Evolutionary conservation across 2,888 invertebrate genomes (phyloP), one percentile per base, ranked within the genome.

Genomic region (Pristionchus arcanus): DNA sequence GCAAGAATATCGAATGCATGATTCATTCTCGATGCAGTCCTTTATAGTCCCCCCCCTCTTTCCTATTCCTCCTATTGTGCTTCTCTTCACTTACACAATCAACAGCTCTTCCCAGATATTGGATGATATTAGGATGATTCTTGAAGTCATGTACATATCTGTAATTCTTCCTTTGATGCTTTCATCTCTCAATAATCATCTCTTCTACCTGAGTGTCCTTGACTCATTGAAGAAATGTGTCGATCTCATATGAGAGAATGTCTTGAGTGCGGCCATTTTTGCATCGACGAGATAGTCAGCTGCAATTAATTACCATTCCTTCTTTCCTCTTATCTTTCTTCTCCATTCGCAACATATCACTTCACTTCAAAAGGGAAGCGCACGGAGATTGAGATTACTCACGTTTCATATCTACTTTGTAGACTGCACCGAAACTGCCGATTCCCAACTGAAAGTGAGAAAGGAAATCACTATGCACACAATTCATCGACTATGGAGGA

Each of bases 161-260:
- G 81, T 21, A 49, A 77, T 42, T 37, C 34, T 42, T 4, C 37
- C 11, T 3, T 28, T 21, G 0, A 19, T 42, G 2, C 21, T 11
- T 77, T 28, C n/a, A 49, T 42, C 28, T 53, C 34, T 16, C 16
- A 25, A 19, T 42, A 7, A n/a, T n/a, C n/a, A n/a, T n/a, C n/a
- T 13, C 42, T n/a, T 37, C 34, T 21, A 85, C 84, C 31, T 85
- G 59, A 85, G 59, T 21, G 84, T 85, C n/a, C 84, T 85, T 15
- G 37, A 59, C 59, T 85, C 84, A 59, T 85, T 85, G 84, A 85
- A 85, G 84, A 85, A 85, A n/a, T 85, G 84, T 13, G 84, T 59
- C 25, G 84, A 85, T 34, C 25, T 85, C 59, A 55, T 55, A 31
- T 59, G 59, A 21, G 21, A n/a, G 59, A 85, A 85, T 25, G 84